Evolutionary conservation across 2,888 invertebrate species (phyloP), one percentile per base, ranked within the genome.

Genomic region (Drosophila affinis): DNA sequence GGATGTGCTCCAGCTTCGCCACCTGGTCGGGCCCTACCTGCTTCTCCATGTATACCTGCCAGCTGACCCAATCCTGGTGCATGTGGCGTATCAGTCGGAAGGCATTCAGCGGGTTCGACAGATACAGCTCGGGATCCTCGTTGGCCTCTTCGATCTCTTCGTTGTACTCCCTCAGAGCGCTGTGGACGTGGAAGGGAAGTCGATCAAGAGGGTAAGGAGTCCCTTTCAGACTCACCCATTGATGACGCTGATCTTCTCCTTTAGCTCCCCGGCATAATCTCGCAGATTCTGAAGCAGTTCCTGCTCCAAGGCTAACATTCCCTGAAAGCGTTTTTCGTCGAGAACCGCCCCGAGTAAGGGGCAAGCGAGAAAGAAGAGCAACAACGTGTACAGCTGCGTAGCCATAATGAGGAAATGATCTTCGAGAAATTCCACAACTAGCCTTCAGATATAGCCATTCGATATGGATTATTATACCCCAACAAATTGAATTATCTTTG

Each of bases 51-150:
- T 61, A 61, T 3, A 53, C 14, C 17, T 75, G 76, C 84, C 76
- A 84, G 2, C 57, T n/a, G 6, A 48, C 17, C 82, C 84, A 84
- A 17, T 82, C 81, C 53, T 68, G 67, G 14, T 72, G 81, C 72
- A 84, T 71, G 48, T 79, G 82, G 0, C 73, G 74, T 9, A 76
- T 70, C 4, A 79, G 34, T 0, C 67, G 69, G 3, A 78, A 78
- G 24, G 62, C 52, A 17, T 60, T 73, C 3, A 84, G 6, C 0
- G 81, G 76, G 57, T 79, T 81, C 2, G 76, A 48, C 7, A 72
- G 14, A 29, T 72, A 84, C 14, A 62, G 17, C 17, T 81, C 68
- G 1, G 76, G 74, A 21, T 75, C 27, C 0, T 0, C 2, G 1
- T 54, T 53, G n/a, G 44, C 54, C 24, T 62, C 32, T 0, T 62